Conservation (phyloP, 2,888 invertebrate genomes). For the Sycophila texana region DNA sequence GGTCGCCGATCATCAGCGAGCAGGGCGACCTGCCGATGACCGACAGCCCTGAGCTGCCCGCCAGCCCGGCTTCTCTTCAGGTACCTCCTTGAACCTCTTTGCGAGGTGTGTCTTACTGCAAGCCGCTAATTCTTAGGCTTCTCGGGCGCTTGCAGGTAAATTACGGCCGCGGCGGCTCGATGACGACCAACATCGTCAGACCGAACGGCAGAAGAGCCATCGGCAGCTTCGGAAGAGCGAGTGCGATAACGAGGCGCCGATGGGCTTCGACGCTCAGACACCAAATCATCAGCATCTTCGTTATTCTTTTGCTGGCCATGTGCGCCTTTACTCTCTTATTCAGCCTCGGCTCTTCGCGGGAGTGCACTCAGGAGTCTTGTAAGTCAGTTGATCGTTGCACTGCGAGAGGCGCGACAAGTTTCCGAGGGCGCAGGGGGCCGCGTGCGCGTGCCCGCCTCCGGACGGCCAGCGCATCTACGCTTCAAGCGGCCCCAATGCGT, state of each 20-base stretch:
- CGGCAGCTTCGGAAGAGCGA: constrained; percentile 63
- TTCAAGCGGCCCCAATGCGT: not conserved
- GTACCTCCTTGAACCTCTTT: no score
- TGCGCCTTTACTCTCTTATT: constrained; percentile 68
- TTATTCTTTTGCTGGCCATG: constrained; percentile 66
- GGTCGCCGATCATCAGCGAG: constrained; percentile 65
- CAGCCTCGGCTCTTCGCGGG: constrained; percentile 64
- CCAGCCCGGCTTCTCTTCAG: constrained; percentile 65
- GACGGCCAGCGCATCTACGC: not conserved
- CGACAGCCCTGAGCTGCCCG: constrained; percentile 62
- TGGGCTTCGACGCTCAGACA: constrained; percentile 65
- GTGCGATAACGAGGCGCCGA: constrained; percentile 65
- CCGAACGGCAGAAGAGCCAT: constrained; percentile 62
- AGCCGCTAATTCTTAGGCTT: no score
- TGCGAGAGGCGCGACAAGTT: no score
- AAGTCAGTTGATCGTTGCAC: no score
- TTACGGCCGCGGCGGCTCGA: constrained; percentile 67
- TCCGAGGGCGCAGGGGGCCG: constrained; percentile 17
- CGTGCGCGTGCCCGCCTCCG: not conserved
- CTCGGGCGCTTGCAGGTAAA: constrained; percentile 69
- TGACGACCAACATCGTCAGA: constrained; percentile 66
- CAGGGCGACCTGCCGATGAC: constrained; percentile 66
- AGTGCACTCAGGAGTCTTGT: constrained; percentile 66
- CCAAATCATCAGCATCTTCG: constrained; percentile 67
- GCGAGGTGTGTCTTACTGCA: no score